Percentiles rank a stretch among this genome's conserved stretches.
These are phyloP conservation scores for Netelia inedita DNA, from an alignment of 2,888 invertebrate genomes.

Conservation along the genomic window DNA sequence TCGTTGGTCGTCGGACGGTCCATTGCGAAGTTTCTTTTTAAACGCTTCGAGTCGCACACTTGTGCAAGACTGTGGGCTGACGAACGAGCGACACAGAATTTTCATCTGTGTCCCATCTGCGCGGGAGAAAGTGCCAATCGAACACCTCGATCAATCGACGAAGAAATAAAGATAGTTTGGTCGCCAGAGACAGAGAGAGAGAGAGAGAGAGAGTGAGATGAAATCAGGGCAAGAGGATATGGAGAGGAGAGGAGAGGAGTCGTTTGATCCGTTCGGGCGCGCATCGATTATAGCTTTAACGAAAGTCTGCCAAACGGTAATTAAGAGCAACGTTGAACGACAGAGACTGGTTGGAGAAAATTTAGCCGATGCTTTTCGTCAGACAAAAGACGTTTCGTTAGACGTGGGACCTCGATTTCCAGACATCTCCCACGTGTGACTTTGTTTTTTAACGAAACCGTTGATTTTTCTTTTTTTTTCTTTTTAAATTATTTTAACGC, in stretches of 20 bases:
- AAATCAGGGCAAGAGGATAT: constrained; percentile 4
- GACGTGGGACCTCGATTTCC: not conserved
- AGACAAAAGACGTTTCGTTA: constrained; percentile 6
- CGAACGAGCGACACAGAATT: constrained; percentile 61
- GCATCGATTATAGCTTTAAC: constrained; percentile 70
- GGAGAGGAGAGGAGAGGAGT: constrained; percentile 24
- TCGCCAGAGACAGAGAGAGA: not conserved
- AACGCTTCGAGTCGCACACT: constrained; percentile 39
- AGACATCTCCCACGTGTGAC: constrained; percentile 11
- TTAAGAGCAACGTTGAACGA: constrained; percentile 73
- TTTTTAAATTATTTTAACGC: not conserved
- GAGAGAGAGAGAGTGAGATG: constrained; percentile 4
- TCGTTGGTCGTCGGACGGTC: not conserved
- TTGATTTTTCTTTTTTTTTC: constrained; percentile 11
- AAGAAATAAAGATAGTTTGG: constrained; percentile 2
- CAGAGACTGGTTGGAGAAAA: not conserved
- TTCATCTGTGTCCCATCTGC: constrained; percentile 60
- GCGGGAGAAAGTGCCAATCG: constrained; percentile 66
- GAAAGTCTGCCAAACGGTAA: constrained; percentile 82
- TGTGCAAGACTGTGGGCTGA: constrained; percentile 50
- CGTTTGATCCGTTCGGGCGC: constrained; percentile 48
- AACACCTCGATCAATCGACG: constrained; percentile 58
- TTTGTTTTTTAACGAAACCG: constrained; percentile 5
- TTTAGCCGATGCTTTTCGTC: constrained; percentile 14
- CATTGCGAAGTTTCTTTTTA: not conserved